Evolutionary conservation across 2,113 vertebrate genomes (phyloP).

Genomic region (Burhinus oedicnemus): DNA sequence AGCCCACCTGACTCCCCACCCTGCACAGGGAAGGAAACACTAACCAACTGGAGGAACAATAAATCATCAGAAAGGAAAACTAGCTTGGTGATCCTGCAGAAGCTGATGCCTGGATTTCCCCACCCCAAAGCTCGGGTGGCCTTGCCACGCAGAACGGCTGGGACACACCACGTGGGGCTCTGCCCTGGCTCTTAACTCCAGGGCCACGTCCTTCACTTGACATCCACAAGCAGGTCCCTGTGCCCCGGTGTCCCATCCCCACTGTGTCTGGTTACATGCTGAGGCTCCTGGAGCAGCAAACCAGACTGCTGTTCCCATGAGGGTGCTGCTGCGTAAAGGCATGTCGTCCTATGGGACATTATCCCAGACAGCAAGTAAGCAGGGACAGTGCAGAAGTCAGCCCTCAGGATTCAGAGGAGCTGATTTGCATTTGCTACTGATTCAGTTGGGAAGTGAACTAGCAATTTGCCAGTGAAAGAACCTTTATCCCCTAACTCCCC

Average conservation of each 20-base stretch:
- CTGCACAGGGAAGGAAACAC: neutral
- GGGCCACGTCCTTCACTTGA: neutral
- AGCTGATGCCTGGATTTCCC: neutral
- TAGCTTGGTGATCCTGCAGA: accelerated
- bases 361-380: neutral
- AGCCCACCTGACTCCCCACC: neutral
- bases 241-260: neutral
- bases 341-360: accelerated
- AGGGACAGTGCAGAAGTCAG: neutral
- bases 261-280: neutral
- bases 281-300: neutral
- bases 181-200: neutral
- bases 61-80: neutral
- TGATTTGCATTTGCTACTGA: neutral
- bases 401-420: neutral
- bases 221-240: neutral
- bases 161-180: neutral
- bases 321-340: neutral
- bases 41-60: accelerated
- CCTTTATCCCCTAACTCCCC: neutral
- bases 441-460: neutral
- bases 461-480: neutral
- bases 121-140: neutral
- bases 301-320: neutral
- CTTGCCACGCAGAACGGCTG: neutral